phyloP scores from a whole-genome alignment of 2,888 invertebrate genomes.

The Liopterus haemorrhoidalis region DNA sequence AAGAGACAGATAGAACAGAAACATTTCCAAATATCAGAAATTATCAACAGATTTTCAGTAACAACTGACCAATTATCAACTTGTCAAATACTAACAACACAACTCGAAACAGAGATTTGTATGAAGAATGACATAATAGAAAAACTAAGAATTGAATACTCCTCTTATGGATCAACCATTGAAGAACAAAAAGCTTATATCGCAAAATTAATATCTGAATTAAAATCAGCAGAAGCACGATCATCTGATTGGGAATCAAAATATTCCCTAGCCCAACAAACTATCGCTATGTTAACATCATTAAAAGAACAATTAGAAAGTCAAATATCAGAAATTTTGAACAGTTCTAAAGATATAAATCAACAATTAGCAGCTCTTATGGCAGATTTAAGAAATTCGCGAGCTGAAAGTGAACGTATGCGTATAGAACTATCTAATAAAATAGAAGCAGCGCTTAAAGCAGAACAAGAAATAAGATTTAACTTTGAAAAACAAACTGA shows the following conservation, averaged over 20 bases:
- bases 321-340: conserved; percentile 20
- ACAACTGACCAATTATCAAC: conserved; percentile 34
- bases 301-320: conserved; percentile 15
- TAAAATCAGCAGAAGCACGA: conserved; percentile 17
- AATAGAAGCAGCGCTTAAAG: conserved; percentile 34
- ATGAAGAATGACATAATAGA: conserved; percentile 32
- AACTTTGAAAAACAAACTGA: conserved; percentile 28
- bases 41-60: conserved; percentile 34
- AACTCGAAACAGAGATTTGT: conserved; percentile 33
- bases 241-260: conserved; percentile 27
- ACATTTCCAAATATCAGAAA: conserved; percentile 31
- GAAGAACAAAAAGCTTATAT: conserved; percentile 25
- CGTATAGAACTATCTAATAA: conserved; percentile 35
- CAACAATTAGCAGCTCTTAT: conserved; percentile 36
- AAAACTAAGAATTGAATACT: conserved; percentile 33
- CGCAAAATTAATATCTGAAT: conserved; percentile 22
- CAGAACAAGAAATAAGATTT: conserved; percentile 32
- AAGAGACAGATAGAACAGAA: conserved; percentile 29
- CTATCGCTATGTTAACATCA: conserved; percentile 24
- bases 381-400: conserved; percentile 35
- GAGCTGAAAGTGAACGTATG: conserved; percentile 29
- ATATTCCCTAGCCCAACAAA: conserved; percentile 25
- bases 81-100: conserved; percentile 27
- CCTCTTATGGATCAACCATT: conserved; percentile 27
- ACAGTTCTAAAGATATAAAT: conserved; percentile 35